Percentiles rank a stretch among this genome's conserved stretches.
These are phyloP conservation scores for Chlorops oryzae DNA, from an alignment of 1,140 invertebrate species.

Conservation along the genomic window DNA sequence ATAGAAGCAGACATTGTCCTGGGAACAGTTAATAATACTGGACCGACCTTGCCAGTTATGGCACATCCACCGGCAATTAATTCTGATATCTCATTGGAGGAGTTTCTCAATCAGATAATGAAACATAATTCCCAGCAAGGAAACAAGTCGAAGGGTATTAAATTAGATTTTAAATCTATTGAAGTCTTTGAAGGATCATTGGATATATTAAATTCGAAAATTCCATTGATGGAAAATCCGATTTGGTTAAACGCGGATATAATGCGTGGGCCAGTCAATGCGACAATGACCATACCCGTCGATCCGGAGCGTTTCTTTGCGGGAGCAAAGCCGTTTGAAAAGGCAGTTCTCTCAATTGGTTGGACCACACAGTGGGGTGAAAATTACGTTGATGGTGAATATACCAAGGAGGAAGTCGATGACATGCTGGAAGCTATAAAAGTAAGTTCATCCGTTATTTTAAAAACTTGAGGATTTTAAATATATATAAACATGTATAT, in stretches of 20 bases:
- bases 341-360: slow-evolving; percentile 69
- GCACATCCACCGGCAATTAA: slow-evolving; percentile 67
- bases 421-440: slow-evolving; percentile 64
- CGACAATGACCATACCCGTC: slow-evolving; percentile 53
- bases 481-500: background rate
- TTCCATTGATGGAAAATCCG: slow-evolving; percentile 56
- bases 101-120: slow-evolving; percentile 61
- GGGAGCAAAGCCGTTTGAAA: slow-evolving; percentile 55
- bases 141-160: slow-evolving; percentile 63
- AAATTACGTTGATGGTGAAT: slow-evolving; percentile 53
- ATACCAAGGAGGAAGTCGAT: slow-evolving; percentile 62
- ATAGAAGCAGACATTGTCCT: slow-evolving; percentile 82
- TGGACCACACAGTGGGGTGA: slow-evolving; percentile 72
- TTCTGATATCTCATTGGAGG: slow-evolving; percentile 70
- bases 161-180: slow-evolving; percentile 81
- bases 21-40: slow-evolving; percentile 53
- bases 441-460: slow-evolving; percentile 42
- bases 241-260: slow-evolving; percentile 90
- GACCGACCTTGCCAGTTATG: slow-evolving; percentile 69
- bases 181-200: slow-evolving; percentile 67
- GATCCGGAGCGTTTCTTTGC: slow-evolving; percentile 60
- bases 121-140: slow-evolving; percentile 45
- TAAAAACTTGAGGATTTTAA: background rate
- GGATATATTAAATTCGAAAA: slow-evolving; percentile 50
- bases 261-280: slow-evolving; percentile 67